Percentiles rank a stretch among this genome's conserved stretches.
phyloP scores from a whole-genome alignment of 2,888 invertebrate genomes.

The Apamea crenata region DNA sequence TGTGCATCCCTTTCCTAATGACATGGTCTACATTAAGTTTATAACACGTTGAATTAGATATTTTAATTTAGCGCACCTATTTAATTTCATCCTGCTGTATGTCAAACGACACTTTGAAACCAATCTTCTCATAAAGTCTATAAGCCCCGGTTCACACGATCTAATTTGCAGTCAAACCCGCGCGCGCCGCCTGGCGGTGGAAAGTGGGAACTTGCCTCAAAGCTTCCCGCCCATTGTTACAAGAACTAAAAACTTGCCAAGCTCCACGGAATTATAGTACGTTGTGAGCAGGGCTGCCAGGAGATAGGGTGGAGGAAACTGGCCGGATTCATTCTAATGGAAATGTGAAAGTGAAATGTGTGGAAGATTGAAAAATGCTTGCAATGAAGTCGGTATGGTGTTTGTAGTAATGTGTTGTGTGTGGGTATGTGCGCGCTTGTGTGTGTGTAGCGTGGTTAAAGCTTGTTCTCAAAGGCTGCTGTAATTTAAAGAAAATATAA shows the following conservation, averaged over 20 bases:
- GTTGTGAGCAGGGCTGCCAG: conserved; percentile 23
- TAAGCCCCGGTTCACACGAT: conserved; percentile 17
- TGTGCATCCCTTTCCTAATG: no score
- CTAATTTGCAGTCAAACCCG: conserved; percentile 38
- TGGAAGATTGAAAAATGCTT: conserved; percentile 1
- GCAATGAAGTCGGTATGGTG: background rate
- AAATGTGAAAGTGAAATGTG: conserved; percentile 10
- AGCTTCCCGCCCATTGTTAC: conserved; percentile 34
- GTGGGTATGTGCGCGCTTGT: background rate
- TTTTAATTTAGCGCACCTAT: background rate
- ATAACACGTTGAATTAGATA: background rate
- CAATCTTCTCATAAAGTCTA: background rate
- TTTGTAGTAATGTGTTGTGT: background rate
- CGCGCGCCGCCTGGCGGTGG: conserved; percentile 10
- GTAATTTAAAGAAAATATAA: background rate
- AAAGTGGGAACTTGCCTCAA: conserved; percentile 30
- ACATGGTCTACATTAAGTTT: background rate
- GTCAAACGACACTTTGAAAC: background rate
- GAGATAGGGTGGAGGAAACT: conserved; percentile 10
- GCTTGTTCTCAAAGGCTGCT: background rate
- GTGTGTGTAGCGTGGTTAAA: background rate
- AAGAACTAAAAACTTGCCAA: conserved; percentile 31
- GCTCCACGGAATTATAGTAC: conserved; percentile 15
- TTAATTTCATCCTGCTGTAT: background rate
- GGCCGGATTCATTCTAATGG: background rate